phyloP scores from a whole-genome alignment of 2,888 invertebrate genomes.

The Cephus runcator region DNA sequence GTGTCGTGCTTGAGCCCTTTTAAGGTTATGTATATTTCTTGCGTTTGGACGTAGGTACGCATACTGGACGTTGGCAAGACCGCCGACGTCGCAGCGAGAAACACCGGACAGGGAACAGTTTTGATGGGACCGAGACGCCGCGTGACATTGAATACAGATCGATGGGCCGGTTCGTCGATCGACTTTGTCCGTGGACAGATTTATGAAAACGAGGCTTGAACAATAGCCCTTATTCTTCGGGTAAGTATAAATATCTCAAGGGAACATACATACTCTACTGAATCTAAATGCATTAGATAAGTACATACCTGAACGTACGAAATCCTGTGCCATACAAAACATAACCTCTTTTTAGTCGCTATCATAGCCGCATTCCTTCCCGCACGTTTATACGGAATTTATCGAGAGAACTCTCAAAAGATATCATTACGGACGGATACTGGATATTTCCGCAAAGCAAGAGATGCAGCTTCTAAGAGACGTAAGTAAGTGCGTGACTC shows the following conservation, averaged over 20 bases:
- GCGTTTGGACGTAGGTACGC: background rate
- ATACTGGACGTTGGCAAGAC: background rate
- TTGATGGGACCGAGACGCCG: background rate
- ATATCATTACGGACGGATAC: background rate
- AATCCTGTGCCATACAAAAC: background rate
- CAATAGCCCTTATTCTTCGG: background rate
- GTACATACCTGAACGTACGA: background rate
- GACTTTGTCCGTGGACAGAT: background rate
- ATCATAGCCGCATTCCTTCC: background rate
- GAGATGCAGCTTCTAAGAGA: background rate
- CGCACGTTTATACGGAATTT: background rate
- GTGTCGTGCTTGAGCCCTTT: conserved; percentile 1
- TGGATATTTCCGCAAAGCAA: background rate
- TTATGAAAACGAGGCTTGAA: background rate
- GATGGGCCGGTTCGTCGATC: background rate
- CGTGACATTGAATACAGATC: background rate
- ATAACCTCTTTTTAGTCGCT: background rate
- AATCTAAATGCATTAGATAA: background rate
- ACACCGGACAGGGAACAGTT: background rate
- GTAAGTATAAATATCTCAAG: background rate
- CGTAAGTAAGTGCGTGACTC: background rate
- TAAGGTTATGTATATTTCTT: conserved; percentile 1
- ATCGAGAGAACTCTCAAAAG: background rate
- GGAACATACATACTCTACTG: background rate
- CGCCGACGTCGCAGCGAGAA: background rate